Evolutionary conservation across 2,888 invertebrate genomes (phyloP).

Genomic region (Synergus laeviventris): DNA sequence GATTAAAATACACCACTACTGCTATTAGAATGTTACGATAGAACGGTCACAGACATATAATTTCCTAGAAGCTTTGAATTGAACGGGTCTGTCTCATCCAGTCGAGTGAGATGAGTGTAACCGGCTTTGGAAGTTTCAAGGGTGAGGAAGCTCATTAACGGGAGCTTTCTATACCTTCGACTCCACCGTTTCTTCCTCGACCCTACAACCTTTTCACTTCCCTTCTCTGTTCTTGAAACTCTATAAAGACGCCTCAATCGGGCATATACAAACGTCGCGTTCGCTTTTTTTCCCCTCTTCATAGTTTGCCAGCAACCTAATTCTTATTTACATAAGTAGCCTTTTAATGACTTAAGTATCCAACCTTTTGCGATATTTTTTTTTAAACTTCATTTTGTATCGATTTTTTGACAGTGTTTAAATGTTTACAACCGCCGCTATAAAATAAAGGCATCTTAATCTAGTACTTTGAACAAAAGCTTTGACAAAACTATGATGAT

Average conservation of each 20-base stretch:
- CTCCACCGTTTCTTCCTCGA: conserved; percentile 46
- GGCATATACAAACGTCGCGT: neutral
- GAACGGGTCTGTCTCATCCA: conserved; percentile 62
- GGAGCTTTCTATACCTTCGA: conserved; percentile 69
- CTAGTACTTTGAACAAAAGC: neutral
- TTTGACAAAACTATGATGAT: neutral
- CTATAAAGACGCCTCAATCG: neutral
- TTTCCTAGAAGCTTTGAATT: conserved; percentile 72
- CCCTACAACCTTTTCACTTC: conserved; percentile 40
- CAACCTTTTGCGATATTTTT: neutral
- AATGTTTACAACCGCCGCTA: too few species aligned
- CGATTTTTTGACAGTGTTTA: too few species aligned
- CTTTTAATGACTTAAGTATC: neutral
- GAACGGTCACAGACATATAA: conserved; percentile 72
- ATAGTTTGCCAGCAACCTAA: neutral
- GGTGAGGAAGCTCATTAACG: conserved; percentile 75
- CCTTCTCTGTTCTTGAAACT: conserved; percentile 44
- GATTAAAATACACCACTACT: conserved; percentile 69
- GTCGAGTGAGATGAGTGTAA: conserved; percentile 68
- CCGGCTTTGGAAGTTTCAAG: conserved; percentile 71
- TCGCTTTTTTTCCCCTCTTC: neutral
- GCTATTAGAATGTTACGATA: conserved; percentile 65
- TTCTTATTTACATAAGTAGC: conserved; percentile 7
- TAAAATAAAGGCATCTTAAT: too few species aligned
- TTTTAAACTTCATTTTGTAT: too few species aligned